A percentile compares a stretch with the other conserved stretches of the same genome.
These are phyloP conservation scores for Operophtera brumata DNA, from an alignment of 2,888 invertebrate genomes.

Conservation along the genomic window DNA sequence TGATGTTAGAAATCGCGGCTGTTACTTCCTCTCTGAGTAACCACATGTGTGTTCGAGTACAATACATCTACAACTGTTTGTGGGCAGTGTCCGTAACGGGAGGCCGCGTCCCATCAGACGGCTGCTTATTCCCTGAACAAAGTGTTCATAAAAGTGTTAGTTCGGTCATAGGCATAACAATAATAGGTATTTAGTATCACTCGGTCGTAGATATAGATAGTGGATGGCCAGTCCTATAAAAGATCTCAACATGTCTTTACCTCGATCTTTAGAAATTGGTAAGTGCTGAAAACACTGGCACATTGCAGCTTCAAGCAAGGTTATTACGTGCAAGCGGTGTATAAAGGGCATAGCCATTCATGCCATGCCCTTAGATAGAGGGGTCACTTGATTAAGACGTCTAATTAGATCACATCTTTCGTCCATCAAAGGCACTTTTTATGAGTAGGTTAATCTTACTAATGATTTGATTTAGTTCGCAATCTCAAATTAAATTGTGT, in stretches of 20 bases:
- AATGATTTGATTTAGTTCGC: background rate
- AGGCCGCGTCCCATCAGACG: slow-evolving; percentile 23
- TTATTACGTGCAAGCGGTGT: background rate
- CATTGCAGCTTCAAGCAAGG: background rate
- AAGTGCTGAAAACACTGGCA: slow-evolving; percentile 3
- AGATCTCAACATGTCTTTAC: slow-evolving; percentile 9
- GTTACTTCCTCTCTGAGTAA: slow-evolving; percentile 42
- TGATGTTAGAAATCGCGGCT: slow-evolving; percentile 61
- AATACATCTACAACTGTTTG: slow-evolving; percentile 16
- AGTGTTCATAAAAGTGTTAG: no score
- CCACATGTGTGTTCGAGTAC: slow-evolving; percentile 18
- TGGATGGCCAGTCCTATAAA: background rate
- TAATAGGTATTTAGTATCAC: background rate
- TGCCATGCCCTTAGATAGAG: background rate
- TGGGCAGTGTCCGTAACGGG: slow-evolving; percentile 24
- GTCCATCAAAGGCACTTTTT: slow-evolving; percentile 7
- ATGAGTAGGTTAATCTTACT: slow-evolving; percentile 1
- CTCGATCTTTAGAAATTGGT: slow-evolving; percentile 17
- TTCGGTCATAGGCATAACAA: background rate
- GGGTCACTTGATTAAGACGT: slow-evolving; percentile 22
- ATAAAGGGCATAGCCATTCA: slow-evolving; percentile 14
- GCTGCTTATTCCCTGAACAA: slow-evolving; percentile 12
- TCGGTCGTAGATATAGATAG: background rate
- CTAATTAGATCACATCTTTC: slow-evolving; percentile 35
- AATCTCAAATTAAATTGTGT: slow-evolving; percentile 26